phyloP scores from a whole-genome alignment of 2,113 vertebrate species.

The Loxodonta africana region DNA sequence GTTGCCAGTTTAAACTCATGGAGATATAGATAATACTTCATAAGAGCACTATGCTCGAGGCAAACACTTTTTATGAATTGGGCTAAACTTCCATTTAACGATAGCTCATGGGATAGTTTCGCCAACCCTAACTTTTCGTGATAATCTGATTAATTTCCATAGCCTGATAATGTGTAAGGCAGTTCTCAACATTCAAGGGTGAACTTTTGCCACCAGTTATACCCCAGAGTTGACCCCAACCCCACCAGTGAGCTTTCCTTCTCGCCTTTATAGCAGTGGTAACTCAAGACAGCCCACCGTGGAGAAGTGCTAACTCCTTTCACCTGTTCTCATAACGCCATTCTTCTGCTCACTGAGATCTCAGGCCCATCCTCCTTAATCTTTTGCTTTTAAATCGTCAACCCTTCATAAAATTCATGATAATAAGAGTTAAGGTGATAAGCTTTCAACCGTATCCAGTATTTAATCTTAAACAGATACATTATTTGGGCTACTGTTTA shows the following conservation, averaged over 20 bases:
- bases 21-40: background rate
- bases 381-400: constrained; percentile 17
- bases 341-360: background rate
- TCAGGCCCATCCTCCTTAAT: background rate
- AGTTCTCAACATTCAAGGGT: background rate
- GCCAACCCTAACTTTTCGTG: background rate
- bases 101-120: background rate
- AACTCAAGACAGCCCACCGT: background rate
- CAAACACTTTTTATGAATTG: background rate
- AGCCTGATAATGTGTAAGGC: background rate
- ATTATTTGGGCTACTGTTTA: background rate
- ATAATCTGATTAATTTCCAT: background rate
- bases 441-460: background rate
- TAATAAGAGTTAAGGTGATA: background rate
- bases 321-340: background rate
- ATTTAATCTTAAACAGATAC: background rate
- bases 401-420: constrained; percentile 12
- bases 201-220: background rate
- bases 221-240: background rate
- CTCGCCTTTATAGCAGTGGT: background rate
- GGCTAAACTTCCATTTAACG: background rate
- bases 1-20: too few relatives aligned
- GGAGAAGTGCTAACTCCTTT: background rate
- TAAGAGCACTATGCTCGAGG: background rate
- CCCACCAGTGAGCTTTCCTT: background rate